A percentile compares a stretch with the other conserved stretches of the same genome.
Evolutionary conservation across 1,140 invertebrate species (phyloP).

Genomic region (Orius laevigatus): DNA sequence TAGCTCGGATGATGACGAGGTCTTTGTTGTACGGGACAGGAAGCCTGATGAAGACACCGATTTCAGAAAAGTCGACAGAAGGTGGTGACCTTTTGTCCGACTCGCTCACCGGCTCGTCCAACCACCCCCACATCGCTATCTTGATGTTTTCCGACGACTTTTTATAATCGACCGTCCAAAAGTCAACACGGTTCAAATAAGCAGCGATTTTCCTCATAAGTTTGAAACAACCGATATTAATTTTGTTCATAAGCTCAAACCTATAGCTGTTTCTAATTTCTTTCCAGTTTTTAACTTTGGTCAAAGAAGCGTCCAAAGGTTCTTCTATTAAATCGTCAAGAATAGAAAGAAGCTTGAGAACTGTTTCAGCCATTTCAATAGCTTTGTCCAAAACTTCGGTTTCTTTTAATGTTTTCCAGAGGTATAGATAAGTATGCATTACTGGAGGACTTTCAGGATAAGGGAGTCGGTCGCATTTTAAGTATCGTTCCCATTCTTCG

Average conservation of each 20-base stretch:
- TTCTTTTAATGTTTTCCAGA: slow-evolving; percentile 36
- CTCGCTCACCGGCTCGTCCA: slow-evolving; percentile 26
- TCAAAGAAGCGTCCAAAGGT: slow-evolving; percentile 18
- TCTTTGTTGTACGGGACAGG: slow-evolving; percentile 35
- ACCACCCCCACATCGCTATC: slow-evolving; percentile 33
- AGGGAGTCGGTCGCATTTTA: slow-evolving; percentile 44
- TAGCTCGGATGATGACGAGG: slow-evolving; percentile 35
- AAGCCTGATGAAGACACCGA: slow-evolving; percentile 36
- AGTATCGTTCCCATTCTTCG: slow-evolving; percentile 38
- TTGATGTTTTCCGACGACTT: slow-evolving; percentile 29
- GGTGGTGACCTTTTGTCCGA: slow-evolving; percentile 27
- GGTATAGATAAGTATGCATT: slow-evolving; percentile 42
- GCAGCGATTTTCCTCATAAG: slow-evolving; percentile 34
- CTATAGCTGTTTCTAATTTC: slow-evolving; percentile 26
- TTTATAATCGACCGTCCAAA: slow-evolving; percentile 31
- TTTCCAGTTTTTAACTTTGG: slow-evolving; percentile 29
- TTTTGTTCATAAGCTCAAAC: slow-evolving; percentile 29
- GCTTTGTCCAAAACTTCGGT: slow-evolving; percentile 27
- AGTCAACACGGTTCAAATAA: slow-evolving; percentile 31
- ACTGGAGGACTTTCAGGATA: slow-evolving; percentile 35
- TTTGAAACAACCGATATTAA: slow-evolving; percentile 33
- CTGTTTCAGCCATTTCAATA: slow-evolving; percentile 26
- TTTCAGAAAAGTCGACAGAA: slow-evolving; percentile 36
- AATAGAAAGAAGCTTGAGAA: slow-evolving; percentile 26
- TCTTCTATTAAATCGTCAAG: slow-evolving; percentile 30